Conservation (phyloP, 2,888 invertebrate genomes). For the Chrysodeixis includens region DNA sequence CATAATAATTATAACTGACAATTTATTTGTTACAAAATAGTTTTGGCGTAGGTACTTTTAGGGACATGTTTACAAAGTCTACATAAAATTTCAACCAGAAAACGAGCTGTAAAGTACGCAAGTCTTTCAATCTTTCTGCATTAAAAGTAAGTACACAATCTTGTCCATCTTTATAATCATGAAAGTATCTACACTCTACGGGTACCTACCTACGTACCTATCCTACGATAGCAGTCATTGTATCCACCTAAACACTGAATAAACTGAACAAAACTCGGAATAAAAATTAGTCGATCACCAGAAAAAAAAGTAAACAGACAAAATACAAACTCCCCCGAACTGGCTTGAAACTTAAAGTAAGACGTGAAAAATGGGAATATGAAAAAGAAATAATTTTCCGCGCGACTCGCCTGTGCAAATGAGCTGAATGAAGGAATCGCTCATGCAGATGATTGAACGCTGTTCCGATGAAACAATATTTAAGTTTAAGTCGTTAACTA, state of each 20-base stretch:
- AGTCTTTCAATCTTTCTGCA: too few relatives aligned
- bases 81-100: too few relatives aligned
- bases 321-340: conserved; percentile 72
- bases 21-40: too few relatives aligned
- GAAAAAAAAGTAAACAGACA: conserved; percentile 77
- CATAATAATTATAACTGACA: too few relatives aligned
- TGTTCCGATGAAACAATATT: conserved; percentile 83
- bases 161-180: too few relatives aligned
- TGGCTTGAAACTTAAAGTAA: conserved; percentile 84
- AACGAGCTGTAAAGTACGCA: too few relatives aligned
- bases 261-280: conserved; percentile 48
- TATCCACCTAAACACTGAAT: background rate
- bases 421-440: conserved; percentile 86
- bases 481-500: conserved; percentile 64
- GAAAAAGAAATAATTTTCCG: conserved; percentile 90
- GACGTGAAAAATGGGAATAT: conserved; percentile 88
- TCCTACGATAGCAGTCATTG: too few relatives aligned
- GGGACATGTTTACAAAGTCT: too few relatives aligned
- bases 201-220: too few relatives aligned
- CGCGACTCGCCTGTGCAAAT: conserved; percentile 88
- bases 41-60: too few relatives aligned
- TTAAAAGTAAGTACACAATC: too few relatives aligned
- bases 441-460: conserved; percentile 88
- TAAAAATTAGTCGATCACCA: conserved; percentile 61
- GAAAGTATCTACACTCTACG: too few relatives aligned